phyloP scores from a whole-genome alignment of 2,888 invertebrate species.

The Apotomis betuletana region DNA sequence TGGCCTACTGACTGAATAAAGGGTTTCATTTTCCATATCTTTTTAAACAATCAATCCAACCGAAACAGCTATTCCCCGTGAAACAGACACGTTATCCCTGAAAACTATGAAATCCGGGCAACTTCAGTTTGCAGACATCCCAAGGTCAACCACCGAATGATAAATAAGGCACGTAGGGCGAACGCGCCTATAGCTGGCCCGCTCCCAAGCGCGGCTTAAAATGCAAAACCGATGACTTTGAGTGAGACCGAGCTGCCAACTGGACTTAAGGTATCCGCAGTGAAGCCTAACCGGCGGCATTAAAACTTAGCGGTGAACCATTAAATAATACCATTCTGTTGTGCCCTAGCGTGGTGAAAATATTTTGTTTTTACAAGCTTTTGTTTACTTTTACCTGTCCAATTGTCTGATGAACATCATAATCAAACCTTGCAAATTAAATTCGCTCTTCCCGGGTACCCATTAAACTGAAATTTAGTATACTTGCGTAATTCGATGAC shows the following conservation, averaged over 20 bases:
- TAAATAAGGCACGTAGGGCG: conserved; percentile 12
- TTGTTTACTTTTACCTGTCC: too few species aligned
- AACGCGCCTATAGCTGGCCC: conserved; percentile 21
- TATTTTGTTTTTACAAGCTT: too few species aligned
- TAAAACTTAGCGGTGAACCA: background rate
- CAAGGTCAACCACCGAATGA: conserved; percentile 24
- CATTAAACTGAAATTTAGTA: too few species aligned
- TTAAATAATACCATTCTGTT: background rate
- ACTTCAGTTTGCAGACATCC: conserved; percentile 2
- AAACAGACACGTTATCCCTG: background rate
- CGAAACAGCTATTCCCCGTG: background rate
- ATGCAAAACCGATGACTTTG: conserved; percentile 24
- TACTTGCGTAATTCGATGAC: too few species aligned
- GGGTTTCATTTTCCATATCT: too few species aligned
- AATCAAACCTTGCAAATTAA: too few species aligned
- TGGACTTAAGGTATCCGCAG: background rate
- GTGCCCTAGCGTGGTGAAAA: background rate
- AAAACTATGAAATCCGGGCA: conserved; percentile 8
- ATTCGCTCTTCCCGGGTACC: too few species aligned
- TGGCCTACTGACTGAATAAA: too few species aligned
- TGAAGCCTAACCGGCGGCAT: background rate
- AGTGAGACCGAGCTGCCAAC: conserved; percentile 19
- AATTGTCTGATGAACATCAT: too few species aligned
- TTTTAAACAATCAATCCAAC: too few species aligned
- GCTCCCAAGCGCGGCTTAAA: conserved; percentile 25